phyloP scores from a whole-genome alignment of 2,888 invertebrate species.

The Nomada fucata region DNA sequence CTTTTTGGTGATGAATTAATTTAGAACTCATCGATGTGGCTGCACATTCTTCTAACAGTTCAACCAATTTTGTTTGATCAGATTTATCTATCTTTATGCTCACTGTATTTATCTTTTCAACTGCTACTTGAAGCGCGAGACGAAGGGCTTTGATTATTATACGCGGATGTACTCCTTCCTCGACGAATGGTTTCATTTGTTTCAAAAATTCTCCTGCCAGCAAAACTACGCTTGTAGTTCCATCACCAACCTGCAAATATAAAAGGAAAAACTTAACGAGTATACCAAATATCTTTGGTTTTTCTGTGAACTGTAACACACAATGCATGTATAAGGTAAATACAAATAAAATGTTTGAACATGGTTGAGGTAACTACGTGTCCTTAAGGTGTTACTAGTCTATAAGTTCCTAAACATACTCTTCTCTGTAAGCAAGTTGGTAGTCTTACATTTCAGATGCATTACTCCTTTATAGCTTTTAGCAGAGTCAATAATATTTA shows the following conservation, averaged over 20 bases:
- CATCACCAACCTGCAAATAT: slow-evolving; percentile 95
- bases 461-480: not conserved
- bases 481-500: slow-evolving; percentile 44
- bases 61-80: slow-evolving; percentile 87
- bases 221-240: slow-evolving; percentile 98
- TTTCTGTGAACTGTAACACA: not conserved
- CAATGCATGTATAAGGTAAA: slow-evolving; percentile 24
- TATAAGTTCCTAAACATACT: slow-evolving; percentile 73
- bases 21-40: slow-evolving; percentile 98
- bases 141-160: slow-evolving; percentile 96
- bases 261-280: not conserved
- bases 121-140: slow-evolving; percentile 91
- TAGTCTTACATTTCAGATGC: slow-evolving; percentile 16
- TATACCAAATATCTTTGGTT: not conserved
- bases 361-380: slow-evolving; percentile 73
- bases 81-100: slow-evolving; percentile 91
- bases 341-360: slow-evolving; percentile 72
- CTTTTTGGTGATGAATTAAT: slow-evolving; percentile 97
- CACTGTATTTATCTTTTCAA: slow-evolving; percentile 92
- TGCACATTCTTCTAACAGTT: slow-evolving; percentile 94
- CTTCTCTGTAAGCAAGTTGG: slow-evolving; percentile 65
- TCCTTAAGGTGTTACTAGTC: slow-evolving; percentile 75
- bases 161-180: slow-evolving; percentile 98
- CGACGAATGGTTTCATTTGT: slow-evolving; percentile 96
- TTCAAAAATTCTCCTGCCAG: slow-evolving; percentile 98